These are phyloP conservation scores for Sceloporus undulatus DNA, from an alignment of 2,113 vertebrate genomes.

Conservation along the genomic window DNA sequence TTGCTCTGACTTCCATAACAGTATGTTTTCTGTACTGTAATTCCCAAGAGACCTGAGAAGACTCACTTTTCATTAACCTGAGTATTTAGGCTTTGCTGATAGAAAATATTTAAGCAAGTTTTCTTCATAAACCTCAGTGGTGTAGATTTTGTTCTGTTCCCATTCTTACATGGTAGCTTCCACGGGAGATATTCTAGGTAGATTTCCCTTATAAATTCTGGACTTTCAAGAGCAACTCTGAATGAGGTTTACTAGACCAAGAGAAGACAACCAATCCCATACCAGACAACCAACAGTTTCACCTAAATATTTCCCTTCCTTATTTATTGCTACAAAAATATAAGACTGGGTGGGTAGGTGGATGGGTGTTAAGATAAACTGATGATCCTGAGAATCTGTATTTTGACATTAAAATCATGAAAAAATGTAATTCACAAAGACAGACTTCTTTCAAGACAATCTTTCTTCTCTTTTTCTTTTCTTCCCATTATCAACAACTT, in stretches of 20 bases:
- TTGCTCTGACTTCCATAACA: conserved; percentile 18
- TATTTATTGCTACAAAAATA: too few species aligned
- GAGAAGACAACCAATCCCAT: too few species aligned
- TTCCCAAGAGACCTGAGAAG: conserved; percentile 40
- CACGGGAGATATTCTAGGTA: not conserved
- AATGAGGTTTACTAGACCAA: too few species aligned
- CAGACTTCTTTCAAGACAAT: not conserved
- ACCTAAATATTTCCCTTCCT: not conserved
- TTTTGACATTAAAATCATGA: not conserved
- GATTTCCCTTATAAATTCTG: not conserved
- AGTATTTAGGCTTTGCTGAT: conserved; percentile 1
- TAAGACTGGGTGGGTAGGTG: too few species aligned
- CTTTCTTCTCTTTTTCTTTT: not conserved
- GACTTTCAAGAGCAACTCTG: not conserved
- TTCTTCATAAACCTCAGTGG: not conserved
- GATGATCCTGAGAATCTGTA: not conserved
- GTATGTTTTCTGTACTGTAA: conserved; percentile 36
- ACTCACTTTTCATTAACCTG: conserved; percentile 22
- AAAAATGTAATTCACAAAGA: not conserved
- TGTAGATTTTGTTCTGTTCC: not conserved
- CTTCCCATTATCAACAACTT: not conserved
- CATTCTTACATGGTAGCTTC: not conserved
- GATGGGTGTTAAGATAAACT: not conserved
- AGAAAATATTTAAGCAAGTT: not conserved
- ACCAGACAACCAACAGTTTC: not conserved